Evolutionary conservation across 2,113 vertebrate species (phyloP).

Genomic region (Gorsachius goisagi): DNA sequence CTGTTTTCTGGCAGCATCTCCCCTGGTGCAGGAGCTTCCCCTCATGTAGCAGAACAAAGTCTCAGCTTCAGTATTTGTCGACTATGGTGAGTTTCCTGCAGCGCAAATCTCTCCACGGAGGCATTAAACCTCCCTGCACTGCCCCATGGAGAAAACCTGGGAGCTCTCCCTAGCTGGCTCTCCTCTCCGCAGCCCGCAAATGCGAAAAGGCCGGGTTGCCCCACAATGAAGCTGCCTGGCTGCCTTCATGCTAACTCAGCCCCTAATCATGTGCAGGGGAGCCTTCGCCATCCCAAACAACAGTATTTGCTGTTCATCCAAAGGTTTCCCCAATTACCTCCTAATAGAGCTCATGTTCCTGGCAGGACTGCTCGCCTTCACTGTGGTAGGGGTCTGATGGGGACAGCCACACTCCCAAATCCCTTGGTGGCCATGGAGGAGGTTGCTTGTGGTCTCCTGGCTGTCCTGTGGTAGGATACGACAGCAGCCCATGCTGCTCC

Average conservation of each 20-base stretch:
- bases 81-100: background rate
- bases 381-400: background rate
- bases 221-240: background rate
- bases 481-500: background rate
- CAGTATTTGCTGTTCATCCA: background rate
- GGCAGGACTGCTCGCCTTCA: background rate
- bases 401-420: background rate
- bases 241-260: background rate
- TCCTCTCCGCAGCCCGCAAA: background rate
- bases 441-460: background rate
- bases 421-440: background rate
- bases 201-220: fast-evolving
- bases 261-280: fast-evolving
- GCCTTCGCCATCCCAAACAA: background rate
- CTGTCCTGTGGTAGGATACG: fast-evolving
- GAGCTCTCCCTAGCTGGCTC: background rate
- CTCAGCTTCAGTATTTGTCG: background rate
- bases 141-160: fast-evolving
- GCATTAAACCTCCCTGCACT: background rate
- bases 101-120: background rate
- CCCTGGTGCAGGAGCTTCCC: background rate
- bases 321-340: background rate
- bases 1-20: background rate
- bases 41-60: background rate
- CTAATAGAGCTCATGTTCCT: background rate